These are phyloP conservation scores for Neocrepidodera transversa DNA, from an alignment of 2,888 invertebrate species.

Conservation along the genomic window DNA sequence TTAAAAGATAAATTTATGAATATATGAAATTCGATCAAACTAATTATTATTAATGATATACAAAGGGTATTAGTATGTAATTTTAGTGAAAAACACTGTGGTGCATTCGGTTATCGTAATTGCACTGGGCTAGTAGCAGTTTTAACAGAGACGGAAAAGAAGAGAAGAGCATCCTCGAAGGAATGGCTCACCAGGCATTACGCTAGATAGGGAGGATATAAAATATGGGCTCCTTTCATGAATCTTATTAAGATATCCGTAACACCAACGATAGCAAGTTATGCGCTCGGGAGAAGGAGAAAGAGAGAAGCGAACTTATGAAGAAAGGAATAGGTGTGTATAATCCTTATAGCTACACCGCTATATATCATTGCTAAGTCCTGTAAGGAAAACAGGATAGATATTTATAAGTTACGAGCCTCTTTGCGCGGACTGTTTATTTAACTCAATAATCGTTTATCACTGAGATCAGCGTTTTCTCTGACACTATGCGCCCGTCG, in stretches of 20 bases:
- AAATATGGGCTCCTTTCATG: conserved; percentile 85
- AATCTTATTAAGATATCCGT: conserved; percentile 83
- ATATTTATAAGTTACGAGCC: conserved; percentile 62
- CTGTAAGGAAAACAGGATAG: conserved; percentile 63
- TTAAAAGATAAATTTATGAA: too few relatives aligned
- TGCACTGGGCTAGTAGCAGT: conserved; percentile 47
- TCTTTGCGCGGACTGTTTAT: conserved; percentile 59
- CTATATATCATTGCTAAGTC: conserved; percentile 62
- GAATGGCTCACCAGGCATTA: conserved; percentile 57
- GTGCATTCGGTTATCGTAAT: conserved; percentile 36
- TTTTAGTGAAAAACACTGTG: too few relatives aligned
- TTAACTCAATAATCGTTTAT: conserved; percentile 62
- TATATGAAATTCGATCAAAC: too few relatives aligned
- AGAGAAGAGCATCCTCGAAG: conserved; percentile 34
- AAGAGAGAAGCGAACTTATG: conserved; percentile 58
- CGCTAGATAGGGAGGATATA: conserved; percentile 69
- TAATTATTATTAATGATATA: too few relatives aligned
- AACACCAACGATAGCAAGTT: conserved; percentile 64
- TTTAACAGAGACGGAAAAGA: conserved; percentile 18
- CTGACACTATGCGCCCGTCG: conserved; percentile 9
- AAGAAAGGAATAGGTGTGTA: conserved; percentile 65
- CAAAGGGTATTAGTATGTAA: too few relatives aligned
- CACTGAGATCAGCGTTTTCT: conserved; percentile 52
- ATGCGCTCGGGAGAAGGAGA: conserved; percentile 51
- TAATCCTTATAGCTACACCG: conserved; percentile 64